Evolutionary conservation across 1,140 invertebrate species (phyloP).

Genomic region (Druon quercuslanigerum): DNA sequence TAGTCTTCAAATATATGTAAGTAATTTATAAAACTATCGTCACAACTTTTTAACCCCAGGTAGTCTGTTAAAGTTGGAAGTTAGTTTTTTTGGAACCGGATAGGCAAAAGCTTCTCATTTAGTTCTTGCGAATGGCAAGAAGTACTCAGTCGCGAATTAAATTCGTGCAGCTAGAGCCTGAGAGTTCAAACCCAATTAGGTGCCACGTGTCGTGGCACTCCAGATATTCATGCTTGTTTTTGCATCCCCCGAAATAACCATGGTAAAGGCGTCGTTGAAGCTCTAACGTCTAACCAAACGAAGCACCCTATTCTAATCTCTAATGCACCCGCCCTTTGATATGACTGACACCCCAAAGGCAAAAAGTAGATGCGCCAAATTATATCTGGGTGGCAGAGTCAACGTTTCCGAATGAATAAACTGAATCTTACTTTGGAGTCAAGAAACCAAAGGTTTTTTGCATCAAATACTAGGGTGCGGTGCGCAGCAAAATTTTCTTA

Average conservation of each 20-base stretch:
- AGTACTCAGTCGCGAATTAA: constrained; percentile 38
- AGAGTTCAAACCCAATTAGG: constrained; percentile 59
- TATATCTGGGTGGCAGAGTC: constrained; percentile 29
- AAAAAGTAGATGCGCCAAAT: constrained; percentile 53
- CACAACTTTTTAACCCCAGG: too few species aligned
- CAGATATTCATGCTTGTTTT: constrained; percentile 63
- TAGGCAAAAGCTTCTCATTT: not conserved
- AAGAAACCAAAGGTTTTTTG: not conserved
- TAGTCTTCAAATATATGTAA: too few species aligned
- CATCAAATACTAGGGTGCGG: too few species aligned
- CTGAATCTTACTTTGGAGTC: not conserved
- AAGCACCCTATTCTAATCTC: constrained; percentile 57
- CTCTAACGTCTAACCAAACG: constrained; percentile 51
- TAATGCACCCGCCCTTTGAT: constrained; percentile 63
- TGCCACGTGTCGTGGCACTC: constrained; percentile 55
- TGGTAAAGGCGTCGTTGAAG: constrained; percentile 41
- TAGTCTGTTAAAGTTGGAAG: not conserved
- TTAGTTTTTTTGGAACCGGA: not conserved
- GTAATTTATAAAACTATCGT: too few species aligned
- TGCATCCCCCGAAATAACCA: constrained; percentile 51
- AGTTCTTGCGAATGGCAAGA: constrained; percentile 13
- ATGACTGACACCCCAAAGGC: constrained; percentile 46
- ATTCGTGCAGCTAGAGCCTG: constrained; percentile 48
- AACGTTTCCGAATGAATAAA: too few species aligned
- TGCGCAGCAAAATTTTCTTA: too few species aligned